Percentiles rank a stretch among this genome's conserved stretches.
These are phyloP conservation scores for Rhizomys pruinosus DNA, from an alignment of 2,113 vertebrate genomes.

Conservation along the genomic window DNA sequence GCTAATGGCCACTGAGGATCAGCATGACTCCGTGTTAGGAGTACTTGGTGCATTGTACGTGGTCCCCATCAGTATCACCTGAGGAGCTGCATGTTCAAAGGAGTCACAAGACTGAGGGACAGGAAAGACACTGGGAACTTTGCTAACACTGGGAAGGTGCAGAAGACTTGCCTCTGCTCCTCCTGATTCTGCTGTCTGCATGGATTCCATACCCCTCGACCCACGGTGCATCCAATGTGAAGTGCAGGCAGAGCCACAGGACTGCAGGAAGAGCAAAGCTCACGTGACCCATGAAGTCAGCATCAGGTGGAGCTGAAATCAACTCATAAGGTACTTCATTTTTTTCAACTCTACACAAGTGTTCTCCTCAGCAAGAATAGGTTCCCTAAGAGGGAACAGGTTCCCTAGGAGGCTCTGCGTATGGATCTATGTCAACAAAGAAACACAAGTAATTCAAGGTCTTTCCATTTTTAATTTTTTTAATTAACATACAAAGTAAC, in stretches of 20 bases:
- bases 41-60: too few species aligned
- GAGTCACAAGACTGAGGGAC: neutral
- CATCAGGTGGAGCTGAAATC: neutral
- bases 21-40: too few species aligned
- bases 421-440: neutral
- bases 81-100: neutral
- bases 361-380: neutral
- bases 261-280: neutral
- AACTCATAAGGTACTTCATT: neutral
- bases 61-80: too few species aligned
- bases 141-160: rapidly evolving
- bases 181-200: neutral
- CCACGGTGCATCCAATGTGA: rapidly evolving
- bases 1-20: too few species aligned
- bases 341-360: neutral
- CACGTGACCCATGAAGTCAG: too few species aligned
- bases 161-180: too few species aligned
- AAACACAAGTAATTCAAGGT: neutral
- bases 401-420: neutral
- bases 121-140: too few species aligned
- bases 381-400: too few species aligned
- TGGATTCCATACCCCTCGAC: neutral
- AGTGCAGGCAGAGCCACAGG: neutral
- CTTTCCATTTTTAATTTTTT: neutral
- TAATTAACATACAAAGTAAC: neutral